These are phyloP conservation scores for Gastrophryne carolinensis DNA, from an alignment of 2,797 vertebrate species.

Conservation along the genomic window DNA sequence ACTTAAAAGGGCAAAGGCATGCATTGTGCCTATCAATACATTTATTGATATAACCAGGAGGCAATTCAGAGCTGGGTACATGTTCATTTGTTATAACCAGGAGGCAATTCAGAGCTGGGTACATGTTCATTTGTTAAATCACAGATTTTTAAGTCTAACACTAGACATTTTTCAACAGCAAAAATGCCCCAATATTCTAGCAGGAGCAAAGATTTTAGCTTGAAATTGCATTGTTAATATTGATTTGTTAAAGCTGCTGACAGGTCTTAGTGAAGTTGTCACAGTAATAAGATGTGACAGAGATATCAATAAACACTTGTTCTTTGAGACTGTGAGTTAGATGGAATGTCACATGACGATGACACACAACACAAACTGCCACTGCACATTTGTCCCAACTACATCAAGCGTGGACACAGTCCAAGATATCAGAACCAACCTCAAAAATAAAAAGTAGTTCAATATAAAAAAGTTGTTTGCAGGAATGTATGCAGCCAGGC, in stretches of 20 bases:
- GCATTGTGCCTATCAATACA: no score
- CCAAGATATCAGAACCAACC: conserved; percentile 7
- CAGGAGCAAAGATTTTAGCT: background rate
- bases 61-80: no score
- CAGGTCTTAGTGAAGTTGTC: conserved; percentile 18
- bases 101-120: no score
- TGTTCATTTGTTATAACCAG: no score
- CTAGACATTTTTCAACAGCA: no score
- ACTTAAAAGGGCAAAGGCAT: no score
- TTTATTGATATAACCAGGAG: no score
- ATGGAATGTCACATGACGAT: conserved; percentile 21
- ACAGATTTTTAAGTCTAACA: no score
- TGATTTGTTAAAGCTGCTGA: background rate
- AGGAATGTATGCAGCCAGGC: no score
- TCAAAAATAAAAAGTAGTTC: no score
- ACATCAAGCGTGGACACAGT: background rate
- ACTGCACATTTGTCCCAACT: conserved; percentile 6
- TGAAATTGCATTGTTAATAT: background rate
- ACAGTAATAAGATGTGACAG: conserved; percentile 34
- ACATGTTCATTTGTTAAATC: no score
- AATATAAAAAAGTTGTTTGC: no score
- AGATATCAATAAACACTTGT: conserved; percentile 27
- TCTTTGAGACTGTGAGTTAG: conserved; percentile 12
- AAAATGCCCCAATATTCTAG: background rate
- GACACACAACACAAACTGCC: conserved; percentile 22